Evolutionary conservation across 2,797 vertebrate species (phyloP).

Genomic region (Botia almorhae): DNA sequence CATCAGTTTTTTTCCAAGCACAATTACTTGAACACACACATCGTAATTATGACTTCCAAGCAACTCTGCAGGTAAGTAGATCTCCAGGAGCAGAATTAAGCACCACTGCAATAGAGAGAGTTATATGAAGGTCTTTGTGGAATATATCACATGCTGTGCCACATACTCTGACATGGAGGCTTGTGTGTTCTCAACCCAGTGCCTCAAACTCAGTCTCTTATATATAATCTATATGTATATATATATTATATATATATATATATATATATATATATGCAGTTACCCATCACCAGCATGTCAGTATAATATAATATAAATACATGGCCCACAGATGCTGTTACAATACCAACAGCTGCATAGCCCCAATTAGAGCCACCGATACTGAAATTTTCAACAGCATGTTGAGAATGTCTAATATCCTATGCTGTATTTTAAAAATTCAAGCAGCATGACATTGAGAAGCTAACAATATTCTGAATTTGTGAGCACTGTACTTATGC

Average conservation of each 20-base stretch:
- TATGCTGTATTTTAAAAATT: not conserved
- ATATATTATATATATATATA: not conserved
- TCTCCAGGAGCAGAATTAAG: not conserved
- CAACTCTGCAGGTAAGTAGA: slow-evolving; percentile 14
- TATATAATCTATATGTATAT: not conserved
- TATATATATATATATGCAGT: not conserved
- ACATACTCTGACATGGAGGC: not conserved
- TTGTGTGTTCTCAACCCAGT: not conserved
- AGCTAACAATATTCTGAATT: too few species aligned
- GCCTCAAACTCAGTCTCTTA: not conserved
- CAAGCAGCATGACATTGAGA: not conserved
- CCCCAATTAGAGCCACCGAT: slow-evolving; percentile 12
- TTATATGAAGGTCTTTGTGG: not conserved
- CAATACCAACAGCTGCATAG: slow-evolving; percentile 13
- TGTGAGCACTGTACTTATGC: too few species aligned
- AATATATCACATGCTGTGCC: not conserved
- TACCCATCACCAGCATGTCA: not conserved
- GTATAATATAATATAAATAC: slow-evolving; percentile 16
- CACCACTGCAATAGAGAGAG: not conserved
- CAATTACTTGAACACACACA: not conserved
- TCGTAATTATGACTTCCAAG: not conserved
- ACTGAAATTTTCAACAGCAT: not conserved
- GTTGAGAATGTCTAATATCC: not conserved
- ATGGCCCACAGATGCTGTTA: not conserved
- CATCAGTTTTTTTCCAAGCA: not conserved